These are phyloP conservation scores for Papilio elwesi DNA, from an alignment of 2,888 invertebrate species.

Conservation along the genomic window DNA sequence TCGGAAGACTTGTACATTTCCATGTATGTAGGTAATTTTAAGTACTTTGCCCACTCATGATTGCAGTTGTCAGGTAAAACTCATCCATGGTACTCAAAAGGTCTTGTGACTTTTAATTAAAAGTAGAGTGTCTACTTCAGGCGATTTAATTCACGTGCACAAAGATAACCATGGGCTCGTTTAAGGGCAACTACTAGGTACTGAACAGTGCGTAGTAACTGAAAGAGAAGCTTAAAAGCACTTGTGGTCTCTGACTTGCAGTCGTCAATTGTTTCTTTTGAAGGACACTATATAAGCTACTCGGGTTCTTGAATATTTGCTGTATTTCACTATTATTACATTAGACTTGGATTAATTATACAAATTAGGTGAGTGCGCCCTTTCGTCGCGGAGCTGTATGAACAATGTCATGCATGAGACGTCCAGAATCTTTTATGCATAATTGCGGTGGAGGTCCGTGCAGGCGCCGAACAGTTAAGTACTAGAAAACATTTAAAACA, in stretches of 20 bases:
- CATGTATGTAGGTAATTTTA: too few species aligned
- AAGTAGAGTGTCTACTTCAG: constrained; percentile 22
- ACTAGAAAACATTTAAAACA: too few species aligned
- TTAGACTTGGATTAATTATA: too few species aligned
- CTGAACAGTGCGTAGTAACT: not conserved
- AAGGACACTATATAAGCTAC: constrained; percentile 27
- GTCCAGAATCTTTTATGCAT: too few species aligned
- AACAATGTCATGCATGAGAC: too few species aligned
- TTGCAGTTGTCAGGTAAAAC: constrained; percentile 1
- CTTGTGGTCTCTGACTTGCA: constrained; percentile 18
- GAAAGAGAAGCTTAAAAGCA: constrained; percentile 16
- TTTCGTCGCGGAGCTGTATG: too few species aligned
- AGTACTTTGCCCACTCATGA: not conserved
- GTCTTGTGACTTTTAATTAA: constrained; percentile 29
- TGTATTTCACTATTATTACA: too few species aligned
- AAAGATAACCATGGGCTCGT: constrained; percentile 23
- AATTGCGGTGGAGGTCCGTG: too few species aligned
- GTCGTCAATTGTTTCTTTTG: constrained; percentile 24
- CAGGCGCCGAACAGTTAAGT: too few species aligned
- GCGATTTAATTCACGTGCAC: constrained; percentile 24
- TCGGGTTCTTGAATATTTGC: too few species aligned
- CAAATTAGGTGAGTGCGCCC: too few species aligned
- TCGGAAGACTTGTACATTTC: not conserved
- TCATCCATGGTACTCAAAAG: constrained; percentile 8
- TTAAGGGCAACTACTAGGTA: constrained; percentile 20